Base-by-base conservation (phyloP, 2,113 vertebrate genomes). In the Hippoglossus stenolepis region DNA sequence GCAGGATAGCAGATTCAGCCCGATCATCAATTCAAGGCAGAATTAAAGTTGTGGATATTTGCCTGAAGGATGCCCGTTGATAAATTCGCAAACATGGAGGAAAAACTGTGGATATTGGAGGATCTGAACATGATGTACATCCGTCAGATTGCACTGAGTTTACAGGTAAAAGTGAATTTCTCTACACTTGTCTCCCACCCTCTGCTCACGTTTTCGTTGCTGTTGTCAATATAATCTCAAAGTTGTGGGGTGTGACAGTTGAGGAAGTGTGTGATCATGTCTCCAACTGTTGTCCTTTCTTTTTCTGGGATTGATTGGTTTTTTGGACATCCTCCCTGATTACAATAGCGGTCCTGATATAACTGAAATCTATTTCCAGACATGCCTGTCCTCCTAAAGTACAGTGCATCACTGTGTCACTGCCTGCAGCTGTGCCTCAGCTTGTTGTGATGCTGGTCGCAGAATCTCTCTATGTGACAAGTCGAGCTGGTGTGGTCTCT, bases 81-180 rank as follows among this genome's bases (percentile, higher is more conserved):
- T 86, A 93, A 86, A 85, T 87, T 90, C 71, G 75, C 90, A 82
- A 94, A 95, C 89, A 97, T 97, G 96, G 96, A 97, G 92, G 96
- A 96, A 83, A 97, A 96, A 91, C 92, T 97, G 60, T 96, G 94
- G 89, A 97, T 98, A 89, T 86, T 98, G 84, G 96, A 98, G 87
- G 97, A 98, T 81, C 95, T 98, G 59, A 97, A 98, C 83, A 97
- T 98, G 97, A 95, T 98, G 81, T 98, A 98, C 92, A 97, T 98
- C 83, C 96, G 97, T 3, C 97, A 98, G 94, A 97, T 98, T 82
- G 97, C 97, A 2, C 94, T 96, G 70, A 98, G 96, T 87, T 93
- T 98, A 65, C 95, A 98, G 96, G 97, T 98, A 96, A 94, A 14
- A 26, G 57, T 58, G 28, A 0, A 2, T 53, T 62, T 62, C 17